These are phyloP conservation scores for Pandion haliaetus DNA, from an alignment of 2,113 vertebrate species.

Conservation along the genomic window DNA sequence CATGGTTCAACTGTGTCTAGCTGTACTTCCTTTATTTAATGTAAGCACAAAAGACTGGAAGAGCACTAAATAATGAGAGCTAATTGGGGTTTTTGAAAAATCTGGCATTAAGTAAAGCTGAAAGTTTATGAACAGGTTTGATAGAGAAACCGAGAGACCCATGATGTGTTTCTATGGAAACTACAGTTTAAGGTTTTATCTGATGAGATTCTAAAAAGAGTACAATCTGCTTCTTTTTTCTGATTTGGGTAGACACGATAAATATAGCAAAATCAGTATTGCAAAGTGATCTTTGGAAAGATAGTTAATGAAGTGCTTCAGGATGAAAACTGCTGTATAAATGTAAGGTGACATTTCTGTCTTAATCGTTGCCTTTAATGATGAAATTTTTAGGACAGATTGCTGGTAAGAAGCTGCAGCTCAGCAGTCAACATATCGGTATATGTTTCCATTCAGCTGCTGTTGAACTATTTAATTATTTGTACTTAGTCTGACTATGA, in stretches of 20 bases:
- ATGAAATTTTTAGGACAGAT: neutral
- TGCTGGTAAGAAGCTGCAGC: neutral
- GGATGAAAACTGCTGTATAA: constrained; percentile 8
- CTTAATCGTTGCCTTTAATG: constrained; percentile 29
- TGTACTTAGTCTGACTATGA: neutral
- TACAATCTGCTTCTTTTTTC: neutral
- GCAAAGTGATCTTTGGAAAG: constrained; percentile 28
- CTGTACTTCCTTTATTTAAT: neutral
- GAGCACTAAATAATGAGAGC: neutral
- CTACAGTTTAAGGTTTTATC: constrained; percentile 43
- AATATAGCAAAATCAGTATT: constrained; percentile 19
- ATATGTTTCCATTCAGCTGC: neutral
- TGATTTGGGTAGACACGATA: constrained; percentile 26
- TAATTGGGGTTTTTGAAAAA: constrained; percentile 5
- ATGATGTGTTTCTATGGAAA: constrained; percentile 61
- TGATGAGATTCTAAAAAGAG: constrained; percentile 42
- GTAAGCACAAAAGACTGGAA: neutral
- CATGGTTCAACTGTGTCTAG: neutral
- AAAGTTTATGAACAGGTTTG: constrained; percentile 51
- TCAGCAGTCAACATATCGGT: neutral
- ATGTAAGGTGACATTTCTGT: constrained; percentile 19
- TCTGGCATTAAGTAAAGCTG: constrained; percentile 7
- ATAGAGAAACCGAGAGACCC: neutral
- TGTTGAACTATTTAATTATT: neutral
- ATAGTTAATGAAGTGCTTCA: constrained; percentile 45